Evolutionary conservation across 1,140 invertebrate species (phyloP).

Genomic region (Drosophila repleta): DNA sequence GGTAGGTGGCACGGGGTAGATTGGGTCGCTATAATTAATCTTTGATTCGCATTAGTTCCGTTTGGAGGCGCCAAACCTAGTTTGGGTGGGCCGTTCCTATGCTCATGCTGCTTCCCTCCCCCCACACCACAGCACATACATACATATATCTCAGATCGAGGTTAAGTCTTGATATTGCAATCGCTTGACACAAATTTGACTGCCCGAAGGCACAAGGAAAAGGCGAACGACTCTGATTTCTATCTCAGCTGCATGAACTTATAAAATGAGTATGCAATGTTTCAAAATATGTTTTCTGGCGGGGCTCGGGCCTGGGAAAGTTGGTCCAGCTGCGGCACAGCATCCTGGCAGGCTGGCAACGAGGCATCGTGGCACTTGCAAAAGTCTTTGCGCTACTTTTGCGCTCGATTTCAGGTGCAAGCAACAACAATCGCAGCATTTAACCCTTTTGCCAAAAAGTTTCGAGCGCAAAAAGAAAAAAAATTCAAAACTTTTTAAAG

Average conservation of each 20-base stretch:
- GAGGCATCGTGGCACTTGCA: conserved; percentile 45
- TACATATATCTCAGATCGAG: conserved; percentile 19
- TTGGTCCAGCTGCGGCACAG: conserved; percentile 53
- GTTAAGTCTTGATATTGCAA: conserved; percentile 26
- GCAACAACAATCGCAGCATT: conserved; percentile 42
- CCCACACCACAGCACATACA: too few species aligned
- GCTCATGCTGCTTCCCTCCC: too few species aligned
- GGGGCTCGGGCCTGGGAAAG: conserved; percentile 52
- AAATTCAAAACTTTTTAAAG: conserved; percentile 42
- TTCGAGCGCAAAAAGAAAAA: conserved; percentile 15
- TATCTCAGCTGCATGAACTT: conserved; percentile 59
- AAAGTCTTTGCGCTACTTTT: conserved; percentile 44
- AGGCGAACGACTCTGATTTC: conserved; percentile 43
- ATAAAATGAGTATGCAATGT: conserved; percentile 53
- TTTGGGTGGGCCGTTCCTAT: conserved; percentile 10
- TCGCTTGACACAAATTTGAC: conserved; percentile 50
- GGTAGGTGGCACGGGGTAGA: not conserved
- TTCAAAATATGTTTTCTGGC: conserved; percentile 54
- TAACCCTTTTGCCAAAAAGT: conserved; percentile 72
- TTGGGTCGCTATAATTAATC: not conserved
- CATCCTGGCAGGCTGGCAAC: conserved; percentile 37
- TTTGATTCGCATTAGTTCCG: conserved; percentile 23
- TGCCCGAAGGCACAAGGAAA: conserved; percentile 56
- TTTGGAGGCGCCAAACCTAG: not conserved
- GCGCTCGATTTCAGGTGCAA: conserved; percentile 58